Evolutionary conservation across 1,140 invertebrate genomes (phyloP).

Genomic region (Batillaria attramentaria): DNA sequence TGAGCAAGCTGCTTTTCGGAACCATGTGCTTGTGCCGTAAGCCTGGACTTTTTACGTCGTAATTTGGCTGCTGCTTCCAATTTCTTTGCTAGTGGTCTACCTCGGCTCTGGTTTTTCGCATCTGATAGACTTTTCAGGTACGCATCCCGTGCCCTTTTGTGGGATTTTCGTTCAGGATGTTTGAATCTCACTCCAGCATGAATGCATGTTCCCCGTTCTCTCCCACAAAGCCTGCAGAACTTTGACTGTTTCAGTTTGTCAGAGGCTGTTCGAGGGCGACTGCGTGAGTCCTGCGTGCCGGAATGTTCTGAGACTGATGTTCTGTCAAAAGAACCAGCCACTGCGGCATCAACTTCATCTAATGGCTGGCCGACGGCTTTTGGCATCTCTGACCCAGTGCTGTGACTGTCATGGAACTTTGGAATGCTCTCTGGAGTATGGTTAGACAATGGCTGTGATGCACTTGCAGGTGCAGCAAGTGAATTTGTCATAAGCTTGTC

Average conservation of each 20-base stretch:
- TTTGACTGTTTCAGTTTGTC: not conserved
- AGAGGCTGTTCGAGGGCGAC: not conserved
- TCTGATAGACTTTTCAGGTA: not conserved
- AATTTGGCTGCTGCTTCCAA: not conserved
- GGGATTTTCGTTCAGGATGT: too few species aligned
- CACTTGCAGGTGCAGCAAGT: too few species aligned
- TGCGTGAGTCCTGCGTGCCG: not conserved
- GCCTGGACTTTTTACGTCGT: not conserved
- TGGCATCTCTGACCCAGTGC: not conserved
- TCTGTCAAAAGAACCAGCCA: not conserved
- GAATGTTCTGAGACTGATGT: not conserved
- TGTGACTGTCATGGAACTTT: too few species aligned
- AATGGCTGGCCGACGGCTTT: not conserved
- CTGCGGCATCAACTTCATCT: not conserved
- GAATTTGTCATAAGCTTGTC: too few species aligned
- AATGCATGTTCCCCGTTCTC: slow-evolving; percentile 11
- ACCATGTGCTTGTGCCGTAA: not conserved
- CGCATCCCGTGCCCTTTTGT: too few species aligned
- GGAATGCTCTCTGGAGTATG: too few species aligned
- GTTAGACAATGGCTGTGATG: too few species aligned
- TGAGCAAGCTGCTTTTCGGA: too few species aligned
- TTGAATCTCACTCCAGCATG: not conserved
- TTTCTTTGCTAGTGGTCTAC: not conserved
- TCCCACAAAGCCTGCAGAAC: slow-evolving; percentile 4
- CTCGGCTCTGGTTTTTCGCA: not conserved